Evolutionary conservation across 2,113 vertebrate species (phyloP).

Genomic region (Pterophyllum scalare): DNA sequence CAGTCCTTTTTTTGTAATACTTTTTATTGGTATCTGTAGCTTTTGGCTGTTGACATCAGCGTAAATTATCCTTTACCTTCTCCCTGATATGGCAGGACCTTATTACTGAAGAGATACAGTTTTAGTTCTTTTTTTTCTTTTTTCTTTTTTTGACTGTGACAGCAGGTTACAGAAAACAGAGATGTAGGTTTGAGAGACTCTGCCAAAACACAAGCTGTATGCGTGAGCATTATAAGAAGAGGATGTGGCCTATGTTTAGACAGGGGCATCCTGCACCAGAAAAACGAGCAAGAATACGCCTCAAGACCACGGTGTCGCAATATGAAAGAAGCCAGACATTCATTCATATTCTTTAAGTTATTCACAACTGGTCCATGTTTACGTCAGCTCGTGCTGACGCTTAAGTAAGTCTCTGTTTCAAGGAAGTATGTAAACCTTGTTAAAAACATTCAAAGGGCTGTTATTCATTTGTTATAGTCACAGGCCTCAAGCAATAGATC

Average conservation of each 20-base stretch:
- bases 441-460: constrained; percentile 27
- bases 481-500: background rate
- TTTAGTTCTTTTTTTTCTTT: constrained; percentile 3
- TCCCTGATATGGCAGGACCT: background rate
- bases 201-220: constrained; percentile 47
- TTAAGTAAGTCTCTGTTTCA: constrained; percentile 23
- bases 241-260: constrained; percentile 65
- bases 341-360: constrained; percentile 41
- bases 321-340: constrained; percentile 61
- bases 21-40: background rate
- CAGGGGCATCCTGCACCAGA: constrained; percentile 66
- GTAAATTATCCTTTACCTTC: background rate
- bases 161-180: constrained; percentile 58
- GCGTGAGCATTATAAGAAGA: constrained; percentile 44
- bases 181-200: constrained; percentile 16
- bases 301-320: constrained; percentile 11
- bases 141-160: background rate
- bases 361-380: constrained; percentile 43
- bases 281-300: constrained; percentile 44
- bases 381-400: background rate
- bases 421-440: constrained; percentile 6
- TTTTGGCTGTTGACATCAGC: background rate
- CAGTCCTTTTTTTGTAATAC: background rate
- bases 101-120: constrained; percentile 18
- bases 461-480: constrained; percentile 9